Base-by-base conservation (phyloP, 2,797 vertebrate genomes). In the Sphaeramia orbicularis region DNA sequence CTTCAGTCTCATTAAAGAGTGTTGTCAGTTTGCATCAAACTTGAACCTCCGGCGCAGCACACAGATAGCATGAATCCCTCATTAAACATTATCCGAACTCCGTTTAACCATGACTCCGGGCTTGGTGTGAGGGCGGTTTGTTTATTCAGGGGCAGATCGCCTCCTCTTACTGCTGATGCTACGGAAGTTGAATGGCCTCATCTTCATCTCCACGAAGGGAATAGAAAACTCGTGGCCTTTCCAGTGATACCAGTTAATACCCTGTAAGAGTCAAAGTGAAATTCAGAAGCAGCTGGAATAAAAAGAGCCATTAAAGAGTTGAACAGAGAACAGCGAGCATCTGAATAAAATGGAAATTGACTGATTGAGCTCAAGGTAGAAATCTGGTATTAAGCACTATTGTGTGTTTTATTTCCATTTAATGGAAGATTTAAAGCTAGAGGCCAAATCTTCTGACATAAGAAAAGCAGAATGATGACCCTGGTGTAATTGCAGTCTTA, bases 201-300 rank as follows among this genome's bases (percentile, higher is more conserved):
- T 97, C 94, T 99, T 99, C 98, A 99, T 99, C 94, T 99, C 98
- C 90, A 99, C 97, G 1, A 96, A 97, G 12, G 98, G 98, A 69
- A 99, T 97, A 70, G 98, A 99, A 91, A 98, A 98, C 88, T 99
- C 98, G 0, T 99, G 98, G 73, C 98, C 98, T 93, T 99, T 99
- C 98, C 98, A 99, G 18, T 97, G 96, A 88, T 98, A 98, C 98
- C 98, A 99, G 94, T 99, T 99, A 88, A 99, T 99, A 1, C 98
- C 98, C 98, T 99, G 85, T 43, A 81, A 80, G 43, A 75, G 57
- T 1, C 3, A 68, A 74, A 68, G 51, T 2, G 27, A 2, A 30
- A 53, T 38, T 77, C 30, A 76, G 66, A 75, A 32, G 15, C 38
- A 6, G 45, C 10, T 36, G 24, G 4, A 58, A 48, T 62, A 21